Base-by-base conservation (phyloP, 2,113 vertebrate genomes). In the Serinus canaria region DNA sequence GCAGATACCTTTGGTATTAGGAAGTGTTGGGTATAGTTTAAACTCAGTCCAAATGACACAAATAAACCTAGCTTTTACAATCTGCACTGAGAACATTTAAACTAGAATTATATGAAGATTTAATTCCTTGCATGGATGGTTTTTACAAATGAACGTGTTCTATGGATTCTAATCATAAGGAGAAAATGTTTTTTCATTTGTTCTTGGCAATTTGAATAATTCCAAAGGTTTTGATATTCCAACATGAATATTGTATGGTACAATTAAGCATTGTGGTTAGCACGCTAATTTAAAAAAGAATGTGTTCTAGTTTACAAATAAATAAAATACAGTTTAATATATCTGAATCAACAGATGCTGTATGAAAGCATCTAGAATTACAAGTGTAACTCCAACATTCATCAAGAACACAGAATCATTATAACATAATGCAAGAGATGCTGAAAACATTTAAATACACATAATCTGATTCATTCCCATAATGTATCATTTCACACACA, bases 261-360 rank as follows among this genome's bases (percentile, higher is more conserved):
- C 3, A 7, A 62, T 72, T 93, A 77, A 72, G 44, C 30, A 90
- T 94, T 90, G 49, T 94, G 83, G 79, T 93, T 96, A 96, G 67
- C 33, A 89, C 33, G 79, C 37, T 62, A 62, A 96, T 96, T 97
- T 92, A 60, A 96, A 97, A 55, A 91, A 87, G 20, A 68, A 92
- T 67, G 58, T 81, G 83, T 33, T 79, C n/a, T 90, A 53, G 30
- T 86, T 92, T 89, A 44, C 15, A 89, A 83, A 49, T 88, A 94
- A 81, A 89, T 81, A 73, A 83, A 91, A 92, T 63, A 60, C 8
- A 75, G 73, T 72, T 91, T 68, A 87, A 78, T 83, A 81, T 41
- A 94, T 69, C 68, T 92, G 67, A 87, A 75, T 49, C 46, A 93
- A 79, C 18, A 74, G 76, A 63, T 88, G 52, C 30, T 81, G 6